phyloP scores from a whole-genome alignment of 2,888 invertebrate genomes.

The Stenodema calcarata region DNA sequence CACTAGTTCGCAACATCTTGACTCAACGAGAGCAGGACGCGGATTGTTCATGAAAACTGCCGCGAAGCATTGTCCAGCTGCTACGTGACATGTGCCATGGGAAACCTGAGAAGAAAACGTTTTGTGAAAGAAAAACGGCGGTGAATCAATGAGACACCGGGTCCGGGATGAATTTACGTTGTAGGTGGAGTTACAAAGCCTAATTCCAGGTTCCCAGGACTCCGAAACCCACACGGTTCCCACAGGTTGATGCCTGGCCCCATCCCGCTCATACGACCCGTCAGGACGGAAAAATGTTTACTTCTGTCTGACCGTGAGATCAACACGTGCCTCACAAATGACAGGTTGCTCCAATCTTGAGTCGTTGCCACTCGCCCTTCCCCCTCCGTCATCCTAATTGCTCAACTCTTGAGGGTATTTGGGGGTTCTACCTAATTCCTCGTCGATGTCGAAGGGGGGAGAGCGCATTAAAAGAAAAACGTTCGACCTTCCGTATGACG shows the following conservation, averaged over 20 bases:
- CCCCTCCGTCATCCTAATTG: neutral
- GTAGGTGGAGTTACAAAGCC: neutral
- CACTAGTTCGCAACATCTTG: neutral
- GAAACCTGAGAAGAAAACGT: neutral
- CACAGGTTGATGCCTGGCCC: constrained; percentile 19
- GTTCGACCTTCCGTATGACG: constrained; percentile 9
- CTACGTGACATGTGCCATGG: constrained; percentile 28
- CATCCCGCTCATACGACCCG: neutral
- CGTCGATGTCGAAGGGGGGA: neutral
- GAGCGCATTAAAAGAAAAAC: neutral
- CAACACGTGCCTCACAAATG: constrained; percentile 44
- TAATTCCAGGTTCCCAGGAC: constrained; percentile 42
- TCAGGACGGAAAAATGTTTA: constrained; percentile 32
- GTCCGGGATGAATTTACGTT: neutral
- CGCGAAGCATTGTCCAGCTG: constrained; percentile 10
- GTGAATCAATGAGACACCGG: constrained; percentile 32
- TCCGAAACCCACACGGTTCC: constrained; percentile 18
- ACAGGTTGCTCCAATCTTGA: neutral
- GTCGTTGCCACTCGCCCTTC: neutral
- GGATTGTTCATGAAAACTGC: neutral
- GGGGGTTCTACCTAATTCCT: neutral
- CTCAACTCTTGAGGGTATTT: neutral
- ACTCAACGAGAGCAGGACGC: neutral
- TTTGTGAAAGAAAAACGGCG: constrained; percentile 25
- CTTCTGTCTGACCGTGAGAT: constrained; percentile 41